Percentiles rank a stretch among this genome's conserved stretches.
Evolutionary conservation across 2,797 vertebrate species (phyloP).

Genomic region (Furcifer pardalis): DNA sequence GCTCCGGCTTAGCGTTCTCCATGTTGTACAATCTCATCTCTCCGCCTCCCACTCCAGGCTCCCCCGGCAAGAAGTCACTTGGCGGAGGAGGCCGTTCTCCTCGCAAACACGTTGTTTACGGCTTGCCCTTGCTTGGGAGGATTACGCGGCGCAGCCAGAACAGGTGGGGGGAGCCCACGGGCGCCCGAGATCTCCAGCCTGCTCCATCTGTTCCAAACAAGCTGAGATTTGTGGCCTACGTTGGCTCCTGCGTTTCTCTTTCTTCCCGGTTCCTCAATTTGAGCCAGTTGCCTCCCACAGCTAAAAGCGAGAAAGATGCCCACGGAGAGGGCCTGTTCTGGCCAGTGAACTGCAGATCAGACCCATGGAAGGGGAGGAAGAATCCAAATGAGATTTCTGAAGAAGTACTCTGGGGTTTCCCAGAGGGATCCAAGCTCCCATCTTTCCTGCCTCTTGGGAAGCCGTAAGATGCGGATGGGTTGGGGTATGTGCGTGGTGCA

Average conservation of each 20-base stretch:
- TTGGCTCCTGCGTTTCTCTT: neutral
- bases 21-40: neutral
- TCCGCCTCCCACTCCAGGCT: neutral
- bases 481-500: too few relatives aligned
- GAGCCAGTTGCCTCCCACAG: too few relatives aligned
- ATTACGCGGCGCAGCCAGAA: constrained; percentile 58
- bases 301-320: neutral
- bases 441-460: neutral
- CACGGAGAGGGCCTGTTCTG: too few relatives aligned
- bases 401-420: too few relatives aligned
- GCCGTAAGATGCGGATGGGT: too few relatives aligned
- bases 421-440: neutral
- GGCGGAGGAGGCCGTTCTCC: neutral
- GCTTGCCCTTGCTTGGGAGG: constrained; percentile 56
- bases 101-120: constrained; percentile 48
- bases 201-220: constrained; percentile 75
- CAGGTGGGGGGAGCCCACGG: constrained; percentile 69
- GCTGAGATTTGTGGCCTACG: constrained; percentile 71
- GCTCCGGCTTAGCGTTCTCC: neutral
- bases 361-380: too few relatives aligned
- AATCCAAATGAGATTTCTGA: too few relatives aligned
- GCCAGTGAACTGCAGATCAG: too few relatives aligned
- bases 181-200: constrained; percentile 65
- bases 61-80: neutral
- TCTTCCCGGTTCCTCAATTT: neutral